Evolutionary conservation across 2,797 vertebrate genomes (phyloP).

Genomic region (Cynodonichthys magdalenae): DNA sequence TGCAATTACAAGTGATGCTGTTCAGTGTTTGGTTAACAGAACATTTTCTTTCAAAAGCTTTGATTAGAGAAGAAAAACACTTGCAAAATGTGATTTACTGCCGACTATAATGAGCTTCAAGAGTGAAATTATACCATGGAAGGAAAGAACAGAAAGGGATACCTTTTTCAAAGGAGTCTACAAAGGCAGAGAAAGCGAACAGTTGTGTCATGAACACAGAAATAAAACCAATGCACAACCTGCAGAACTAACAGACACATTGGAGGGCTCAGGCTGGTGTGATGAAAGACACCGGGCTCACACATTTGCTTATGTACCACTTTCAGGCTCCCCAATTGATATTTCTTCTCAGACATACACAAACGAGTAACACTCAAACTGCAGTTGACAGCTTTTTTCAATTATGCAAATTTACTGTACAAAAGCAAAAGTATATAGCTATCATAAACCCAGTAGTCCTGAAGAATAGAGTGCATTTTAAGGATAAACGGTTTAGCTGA

Average conservation of each 20-base stretch:
- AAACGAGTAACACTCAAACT: no score
- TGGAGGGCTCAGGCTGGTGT: constrained; percentile 1
- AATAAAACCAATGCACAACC: constrained; percentile 32
- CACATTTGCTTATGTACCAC: no score
- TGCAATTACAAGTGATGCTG: constrained; percentile 9
- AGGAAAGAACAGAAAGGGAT: constrained; percentile 9
- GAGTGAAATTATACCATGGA: constrained; percentile 34
- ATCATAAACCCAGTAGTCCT: no score
- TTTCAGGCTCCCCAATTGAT: no score
- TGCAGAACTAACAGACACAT: constrained; percentile 32
- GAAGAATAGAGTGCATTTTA: neutral
- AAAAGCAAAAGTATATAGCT: neutral
- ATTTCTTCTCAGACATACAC: no score
- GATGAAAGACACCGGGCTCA: constrained; percentile 13
- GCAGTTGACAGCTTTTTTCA: no score
- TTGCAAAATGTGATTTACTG: constrained; percentile 26
- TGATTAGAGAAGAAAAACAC: constrained; percentile 10
- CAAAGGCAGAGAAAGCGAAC: constrained; percentile 32
- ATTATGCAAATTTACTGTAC: neutral
- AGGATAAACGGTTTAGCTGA: no score
- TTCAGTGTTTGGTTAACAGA: constrained; percentile 24
- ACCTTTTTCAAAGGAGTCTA: constrained; percentile 23
- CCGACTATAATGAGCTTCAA: constrained; percentile 21
- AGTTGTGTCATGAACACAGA: constrained; percentile 33
- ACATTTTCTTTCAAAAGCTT: constrained; percentile 13